These are phyloP conservation scores for Pantherophis vulpinus DNA, from an alignment of 2,797 vertebrate species.

Conservation along the genomic window DNA sequence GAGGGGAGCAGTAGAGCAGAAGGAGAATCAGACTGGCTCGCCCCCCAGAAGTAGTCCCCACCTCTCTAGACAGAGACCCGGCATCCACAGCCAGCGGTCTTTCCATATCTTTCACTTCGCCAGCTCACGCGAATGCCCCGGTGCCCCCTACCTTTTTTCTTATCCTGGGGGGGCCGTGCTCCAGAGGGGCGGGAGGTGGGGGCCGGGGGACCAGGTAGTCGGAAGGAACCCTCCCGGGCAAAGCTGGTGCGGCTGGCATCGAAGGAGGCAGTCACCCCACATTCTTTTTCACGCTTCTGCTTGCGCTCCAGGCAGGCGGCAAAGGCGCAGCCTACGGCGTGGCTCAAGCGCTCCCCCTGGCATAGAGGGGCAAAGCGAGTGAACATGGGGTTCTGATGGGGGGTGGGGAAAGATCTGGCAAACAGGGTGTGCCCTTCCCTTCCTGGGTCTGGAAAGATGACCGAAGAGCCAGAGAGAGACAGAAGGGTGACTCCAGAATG, in stretches of 20 bases:
- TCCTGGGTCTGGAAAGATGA: not conserved
- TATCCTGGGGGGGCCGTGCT: slow-evolving; percentile 77
- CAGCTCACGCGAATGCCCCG: not conserved
- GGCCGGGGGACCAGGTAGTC: slow-evolving; percentile 73
- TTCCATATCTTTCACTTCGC: not conserved
- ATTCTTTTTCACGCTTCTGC: slow-evolving; percentile 89
- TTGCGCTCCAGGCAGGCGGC: slow-evolving; percentile 91
- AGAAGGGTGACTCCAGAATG: not conserved
- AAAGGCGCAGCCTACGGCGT: slow-evolving; percentile 90
- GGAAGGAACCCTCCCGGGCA: slow-evolving; percentile 88
- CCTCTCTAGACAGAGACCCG: not conserved
- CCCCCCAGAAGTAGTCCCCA: not conserved
- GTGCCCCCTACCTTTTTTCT: slow-evolving; percentile 82
- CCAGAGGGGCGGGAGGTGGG: slow-evolving; percentile 76
- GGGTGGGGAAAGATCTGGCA: no score
- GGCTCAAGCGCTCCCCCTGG: slow-evolving; percentile 89
- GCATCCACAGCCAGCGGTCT: not conserved
- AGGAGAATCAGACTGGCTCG: not conserved
- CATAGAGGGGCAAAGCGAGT: not conserved
- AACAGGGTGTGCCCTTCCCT: accelerated
- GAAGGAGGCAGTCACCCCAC: slow-evolving; percentile 88
- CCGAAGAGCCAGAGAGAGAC: not conserved
- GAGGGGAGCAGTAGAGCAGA: no score
- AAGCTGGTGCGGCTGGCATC: slow-evolving; percentile 90
- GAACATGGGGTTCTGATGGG: not conserved